phyloP scores from a whole-genome alignment of 2,888 invertebrate genomes.

The Dichetophora obliterata region DNA sequence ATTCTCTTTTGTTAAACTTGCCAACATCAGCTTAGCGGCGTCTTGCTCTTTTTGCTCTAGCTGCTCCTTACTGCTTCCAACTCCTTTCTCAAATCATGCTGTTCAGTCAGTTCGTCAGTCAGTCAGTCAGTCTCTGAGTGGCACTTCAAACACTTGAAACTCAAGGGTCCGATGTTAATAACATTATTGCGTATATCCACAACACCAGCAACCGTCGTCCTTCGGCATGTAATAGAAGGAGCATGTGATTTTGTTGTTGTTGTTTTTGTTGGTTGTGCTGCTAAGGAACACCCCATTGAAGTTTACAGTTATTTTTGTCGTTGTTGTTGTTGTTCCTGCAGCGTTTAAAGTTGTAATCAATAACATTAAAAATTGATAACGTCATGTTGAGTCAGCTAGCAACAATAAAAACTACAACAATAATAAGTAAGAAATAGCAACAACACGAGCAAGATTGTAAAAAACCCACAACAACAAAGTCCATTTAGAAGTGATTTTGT shows the following conservation, averaged over 20 bases:
- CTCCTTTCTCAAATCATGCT: no score
- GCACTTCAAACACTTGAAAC: not conserved
- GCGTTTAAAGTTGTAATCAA: not conserved
- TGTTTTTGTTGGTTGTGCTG: not conserved
- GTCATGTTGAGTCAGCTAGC: conserved; percentile 25
- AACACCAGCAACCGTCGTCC: not conserved
- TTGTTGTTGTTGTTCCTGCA: not conserved
- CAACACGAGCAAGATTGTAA: conserved; percentile 49
- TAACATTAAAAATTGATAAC: conserved; percentile 18
- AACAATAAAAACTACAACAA: conserved; percentile 13
- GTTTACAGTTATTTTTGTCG: not conserved
- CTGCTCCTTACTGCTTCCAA: no score
- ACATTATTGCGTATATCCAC: not conserved
- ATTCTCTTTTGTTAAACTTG: no score
- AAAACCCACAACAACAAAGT: conserved; percentile 47
- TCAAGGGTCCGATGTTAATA: conserved; percentile 1
- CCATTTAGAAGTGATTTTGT: conserved; percentile 23
- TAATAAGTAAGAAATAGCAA: conserved; percentile 46
- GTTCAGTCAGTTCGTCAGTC: no score
- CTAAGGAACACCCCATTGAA: not conserved
- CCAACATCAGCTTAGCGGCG: no score
- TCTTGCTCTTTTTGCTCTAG: no score
- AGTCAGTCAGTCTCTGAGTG: no score
- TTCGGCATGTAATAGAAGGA: not conserved
- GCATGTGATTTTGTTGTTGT: not conserved